Evolutionary conservation across 2,797 vertebrate species (phyloP).

Genomic region (Hylomyscus alleni): DNA sequence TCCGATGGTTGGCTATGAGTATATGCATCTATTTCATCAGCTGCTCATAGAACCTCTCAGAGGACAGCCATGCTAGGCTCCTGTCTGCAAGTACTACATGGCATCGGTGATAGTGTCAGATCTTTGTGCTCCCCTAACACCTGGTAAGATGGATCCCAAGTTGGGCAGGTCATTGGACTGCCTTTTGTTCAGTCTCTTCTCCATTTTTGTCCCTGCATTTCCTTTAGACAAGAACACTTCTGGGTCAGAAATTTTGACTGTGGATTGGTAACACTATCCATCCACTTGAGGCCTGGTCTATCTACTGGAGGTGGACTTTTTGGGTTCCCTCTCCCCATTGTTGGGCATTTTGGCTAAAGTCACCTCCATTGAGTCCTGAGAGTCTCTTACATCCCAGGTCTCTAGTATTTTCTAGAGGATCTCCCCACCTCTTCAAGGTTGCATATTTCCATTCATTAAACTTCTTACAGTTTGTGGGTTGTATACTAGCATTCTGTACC

Average conservation of each 20-base stretch:
- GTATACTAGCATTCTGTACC: neutral
- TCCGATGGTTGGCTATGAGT: neutral
- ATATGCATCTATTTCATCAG: neutral
- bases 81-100: neutral
- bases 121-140: neutral
- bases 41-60: neutral
- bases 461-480: neutral
- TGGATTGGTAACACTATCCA: neutral
- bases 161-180: neutral
- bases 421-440: neutral
- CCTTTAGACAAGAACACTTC: neutral
- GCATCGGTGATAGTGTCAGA: neutral
- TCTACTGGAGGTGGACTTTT: neutral
- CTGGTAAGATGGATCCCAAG: neutral
- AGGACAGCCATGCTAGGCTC: neutral
- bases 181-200: neutral
- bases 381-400: neutral
- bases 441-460: too few relatives aligned
- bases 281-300: neutral
- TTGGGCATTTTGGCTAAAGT: neutral
- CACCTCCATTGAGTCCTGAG: neutral
- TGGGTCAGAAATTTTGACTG: neutral
- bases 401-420: neutral
- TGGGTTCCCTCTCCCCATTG: neutral
- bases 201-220: neutral